A percentile compares a stretch with the other conserved stretches of the same genome.
phyloP scores from a whole-genome alignment of 2,888 invertebrate species.

The Philaethria dido region DNA sequence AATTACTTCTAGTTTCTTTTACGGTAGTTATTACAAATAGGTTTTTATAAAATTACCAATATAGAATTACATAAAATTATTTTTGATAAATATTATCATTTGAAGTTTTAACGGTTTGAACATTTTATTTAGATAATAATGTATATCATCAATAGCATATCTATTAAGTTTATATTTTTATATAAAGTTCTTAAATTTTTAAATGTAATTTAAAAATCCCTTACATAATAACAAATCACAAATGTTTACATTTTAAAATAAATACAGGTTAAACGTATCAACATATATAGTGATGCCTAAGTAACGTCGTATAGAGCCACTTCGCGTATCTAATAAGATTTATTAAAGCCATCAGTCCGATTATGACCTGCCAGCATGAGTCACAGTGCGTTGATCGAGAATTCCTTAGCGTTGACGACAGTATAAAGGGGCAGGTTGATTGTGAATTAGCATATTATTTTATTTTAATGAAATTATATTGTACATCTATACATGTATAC shows the following conservation, averaged over 20 bases:
- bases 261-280: neutral
- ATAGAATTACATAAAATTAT: no score
- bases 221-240: neutral
- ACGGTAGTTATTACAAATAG: neutral
- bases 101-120: no score
- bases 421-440: conserved; percentile 16
- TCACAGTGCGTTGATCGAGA: conserved; percentile 32
- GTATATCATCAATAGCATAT: no score
- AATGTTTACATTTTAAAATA: neutral
- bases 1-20: neutral
- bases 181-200: no score
- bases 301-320: conserved; percentile 16
- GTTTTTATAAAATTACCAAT: neutral
- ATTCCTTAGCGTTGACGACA: conserved; percentile 26
- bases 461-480: neutral
- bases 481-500: neutral
- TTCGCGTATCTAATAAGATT: conserved; percentile 28
- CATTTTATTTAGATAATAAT: no score
- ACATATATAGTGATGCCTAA: neutral
- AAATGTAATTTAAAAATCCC: no score
- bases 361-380: conserved; percentile 27
- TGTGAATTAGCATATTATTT: conserved; percentile 7
- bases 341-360: conserved; percentile 25
- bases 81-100: no score
- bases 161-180: no score